Base-by-base conservation (phyloP, 2,888 invertebrate genomes). In the Habroteleia sp. region DNA sequence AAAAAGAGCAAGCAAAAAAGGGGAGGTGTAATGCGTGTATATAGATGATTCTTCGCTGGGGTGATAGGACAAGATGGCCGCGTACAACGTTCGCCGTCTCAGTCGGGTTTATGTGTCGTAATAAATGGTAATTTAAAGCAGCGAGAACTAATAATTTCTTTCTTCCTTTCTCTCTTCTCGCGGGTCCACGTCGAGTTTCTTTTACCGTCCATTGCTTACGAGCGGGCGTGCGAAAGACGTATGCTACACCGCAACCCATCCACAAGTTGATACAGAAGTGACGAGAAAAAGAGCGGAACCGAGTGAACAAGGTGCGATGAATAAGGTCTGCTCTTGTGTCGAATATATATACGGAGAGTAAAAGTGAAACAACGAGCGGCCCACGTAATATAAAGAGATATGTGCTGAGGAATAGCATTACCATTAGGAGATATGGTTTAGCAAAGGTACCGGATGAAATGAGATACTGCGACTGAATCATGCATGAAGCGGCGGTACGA, bases 121-220 rank as follows among this genome's bases (percentile, higher is more conserved):
- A 88, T 88, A 87, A 87, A 88, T 88, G 88, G 87, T 88, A 88
- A 88, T 88, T 88, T 88, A 88, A 88, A 88, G 87, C 88, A 88
- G 88, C 84, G 87, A 88, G 87, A 88, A 88, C 87, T 88, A 88
- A 87, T 87, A 88, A 87, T 88, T 88, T 87, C 86, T 86, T 87
- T 85, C 87, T 87, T 87, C 86, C 85, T 87, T 86, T 87, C 86
- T 82, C 66, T 76, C 50, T 42, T 56, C 75, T 56, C 56, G 48
- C 56, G 60, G 52, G 58, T 63, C 52, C 68, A 50, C 62, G 58
- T 71, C 68, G 65, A 56, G 58, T 56, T 69, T 48, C 69, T 69
- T 62, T 63, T 62, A 54, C 56, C 63, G 78, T 76, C 74, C 76
- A 76, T 72, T 60, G 71, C 72, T 44, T 39, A 35, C 29, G 29